These are phyloP conservation scores for Ormyrus nitidulus DNA, from an alignment of 2,888 invertebrate species.

Conservation along the genomic window DNA sequence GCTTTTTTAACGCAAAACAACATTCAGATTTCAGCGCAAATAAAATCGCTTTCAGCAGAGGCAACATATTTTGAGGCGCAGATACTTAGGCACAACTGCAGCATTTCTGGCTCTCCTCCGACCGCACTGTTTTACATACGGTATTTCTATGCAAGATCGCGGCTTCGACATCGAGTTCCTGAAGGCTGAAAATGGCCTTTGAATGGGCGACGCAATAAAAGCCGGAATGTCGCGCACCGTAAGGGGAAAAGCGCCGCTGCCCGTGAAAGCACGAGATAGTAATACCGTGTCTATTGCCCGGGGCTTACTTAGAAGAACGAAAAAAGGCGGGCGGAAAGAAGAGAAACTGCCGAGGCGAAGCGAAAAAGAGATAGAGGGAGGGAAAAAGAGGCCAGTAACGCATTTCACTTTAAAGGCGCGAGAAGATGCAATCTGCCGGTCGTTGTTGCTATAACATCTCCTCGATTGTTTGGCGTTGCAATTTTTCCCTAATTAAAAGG, in stretches of 20 bases:
- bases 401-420: conserved; percentile 29
- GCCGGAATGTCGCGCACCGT: conserved; percentile 5
- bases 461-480: conserved; percentile 15
- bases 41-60: no score
- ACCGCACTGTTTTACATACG: no score
- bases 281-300: conserved; percentile 36
- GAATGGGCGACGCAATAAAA: conserved; percentile 38
- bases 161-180: not conserved
- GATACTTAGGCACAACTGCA: no score
- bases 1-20: no score
- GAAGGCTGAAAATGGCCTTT: conserved; percentile 25
- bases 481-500: conserved; percentile 35
- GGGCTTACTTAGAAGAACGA: conserved; percentile 32
- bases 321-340: conserved; percentile 1
- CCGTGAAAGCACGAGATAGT: conserved; percentile 30
- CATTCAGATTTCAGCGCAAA: no score
- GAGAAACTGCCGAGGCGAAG: not conserved
- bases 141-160: no score
- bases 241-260: conserved; percentile 1
- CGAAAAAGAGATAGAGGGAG: conserved; percentile 4
- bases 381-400: conserved; percentile 21
- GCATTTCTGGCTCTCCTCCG: no score
- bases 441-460: not conserved
- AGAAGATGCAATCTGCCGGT: conserved; percentile 1
- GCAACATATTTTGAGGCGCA: no score